phyloP scores from a whole-genome alignment of 2,797 vertebrate species.

The Sardinella longiceps region DNA sequence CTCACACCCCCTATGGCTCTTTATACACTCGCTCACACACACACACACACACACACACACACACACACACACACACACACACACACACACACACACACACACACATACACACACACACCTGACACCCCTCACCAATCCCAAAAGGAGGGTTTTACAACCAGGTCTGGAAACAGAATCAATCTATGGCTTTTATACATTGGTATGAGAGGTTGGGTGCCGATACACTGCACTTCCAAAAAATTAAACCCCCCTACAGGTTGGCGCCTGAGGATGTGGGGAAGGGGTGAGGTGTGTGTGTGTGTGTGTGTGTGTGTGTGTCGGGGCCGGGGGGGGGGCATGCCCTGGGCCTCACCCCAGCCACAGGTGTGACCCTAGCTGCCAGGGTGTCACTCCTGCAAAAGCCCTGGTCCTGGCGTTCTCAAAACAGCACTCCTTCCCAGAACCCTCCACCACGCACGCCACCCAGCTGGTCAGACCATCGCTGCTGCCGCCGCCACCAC shows the following conservation, averaged over 20 bases:
- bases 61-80: neutral
- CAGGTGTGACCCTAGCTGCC: slow-evolving; percentile 62
- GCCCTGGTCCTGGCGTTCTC: neutral
- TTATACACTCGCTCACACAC: neutral
- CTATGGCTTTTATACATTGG: neutral
- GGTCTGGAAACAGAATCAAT: slow-evolving; percentile 9
- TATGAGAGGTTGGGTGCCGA: neutral
- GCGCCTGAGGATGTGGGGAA: neutral
- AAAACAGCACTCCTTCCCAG: neutral
- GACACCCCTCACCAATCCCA: neutral
- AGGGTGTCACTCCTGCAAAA: slow-evolving; percentile 51
- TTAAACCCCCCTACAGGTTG: neutral
- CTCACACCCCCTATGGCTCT: too few species aligned
- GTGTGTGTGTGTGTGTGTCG: too few species aligned
- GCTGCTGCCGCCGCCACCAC: slow-evolving; percentile 48
- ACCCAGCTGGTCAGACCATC: neutral
- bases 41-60: neutral
- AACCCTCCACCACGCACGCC: slow-evolving; percentile 1
- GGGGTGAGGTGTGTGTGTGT: too few species aligned
- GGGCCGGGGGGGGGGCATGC: neutral
- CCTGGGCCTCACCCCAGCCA: slow-evolving; percentile 54
- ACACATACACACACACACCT: neutral
- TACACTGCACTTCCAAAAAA: neutral
- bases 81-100: neutral
- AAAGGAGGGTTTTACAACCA: neutral